A percentile compares a stretch with the other conserved stretches of the same genome.
phyloP scores from a whole-genome alignment of 2,888 invertebrate species.

The Apamea sordens region DNA sequence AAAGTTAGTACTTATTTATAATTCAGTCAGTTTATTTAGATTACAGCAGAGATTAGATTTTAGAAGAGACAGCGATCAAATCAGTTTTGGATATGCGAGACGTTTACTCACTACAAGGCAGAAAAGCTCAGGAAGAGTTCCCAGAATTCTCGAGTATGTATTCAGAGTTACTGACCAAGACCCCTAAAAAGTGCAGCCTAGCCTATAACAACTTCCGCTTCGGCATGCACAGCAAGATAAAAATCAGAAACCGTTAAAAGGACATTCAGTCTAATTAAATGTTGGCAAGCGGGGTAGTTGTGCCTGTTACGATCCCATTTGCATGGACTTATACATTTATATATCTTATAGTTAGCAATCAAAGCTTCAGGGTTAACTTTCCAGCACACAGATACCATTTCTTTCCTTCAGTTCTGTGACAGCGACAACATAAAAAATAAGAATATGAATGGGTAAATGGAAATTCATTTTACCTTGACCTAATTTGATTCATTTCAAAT shows the following conservation, averaged over 20 bases:
- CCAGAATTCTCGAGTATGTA: neutral
- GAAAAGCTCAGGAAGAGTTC: neutral
- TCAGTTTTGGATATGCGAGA: neutral
- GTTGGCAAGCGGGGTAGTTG: neutral
- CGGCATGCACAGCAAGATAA: neutral
- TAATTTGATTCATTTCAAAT: conserved; percentile 58
- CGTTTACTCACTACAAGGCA: neutral
- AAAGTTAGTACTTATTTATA: neutral
- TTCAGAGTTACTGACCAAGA: too few species aligned
- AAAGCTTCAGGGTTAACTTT: conserved; percentile 12
- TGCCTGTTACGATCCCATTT: conserved; percentile 15
- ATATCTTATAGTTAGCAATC: conserved; percentile 1
- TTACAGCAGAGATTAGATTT: neutral
- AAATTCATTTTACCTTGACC: conserved; percentile 63
- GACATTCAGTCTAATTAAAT: conserved; percentile 1
- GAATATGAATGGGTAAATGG: conserved; percentile 21
- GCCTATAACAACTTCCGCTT: neutral
- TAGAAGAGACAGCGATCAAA: neutral
- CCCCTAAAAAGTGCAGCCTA: neutral
- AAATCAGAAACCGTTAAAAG: neutral
- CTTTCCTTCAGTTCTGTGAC: conserved; percentile 6
- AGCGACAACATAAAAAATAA: conserved; percentile 20
- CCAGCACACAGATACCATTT: neutral
- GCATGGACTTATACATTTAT: neutral
- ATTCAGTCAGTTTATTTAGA: neutral